Conservation (phyloP, 2,888 invertebrate genomes). For the Drosophila quinaria region DNA sequence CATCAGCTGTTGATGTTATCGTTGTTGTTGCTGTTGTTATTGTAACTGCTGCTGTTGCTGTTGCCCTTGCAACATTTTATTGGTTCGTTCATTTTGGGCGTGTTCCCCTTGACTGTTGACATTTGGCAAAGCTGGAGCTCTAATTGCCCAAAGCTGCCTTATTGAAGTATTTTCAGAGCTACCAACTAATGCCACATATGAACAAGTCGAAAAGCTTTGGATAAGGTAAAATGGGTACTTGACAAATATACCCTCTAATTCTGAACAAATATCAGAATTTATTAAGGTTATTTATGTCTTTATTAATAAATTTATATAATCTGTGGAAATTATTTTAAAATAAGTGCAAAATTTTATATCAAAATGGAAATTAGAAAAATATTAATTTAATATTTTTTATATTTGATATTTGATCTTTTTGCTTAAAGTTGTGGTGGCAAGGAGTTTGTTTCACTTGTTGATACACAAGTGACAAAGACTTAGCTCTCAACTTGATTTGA, state of each 20-base stretch:
- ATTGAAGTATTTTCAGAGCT: constrained; percentile 47
- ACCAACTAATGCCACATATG: constrained; percentile 22
- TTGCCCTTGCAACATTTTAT: constrained; percentile 44
- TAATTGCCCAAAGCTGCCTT: constrained; percentile 59
- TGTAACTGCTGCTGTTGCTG: constrained; percentile 1
- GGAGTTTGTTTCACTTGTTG: too few relatives aligned
- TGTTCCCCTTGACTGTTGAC: constrained; percentile 52
- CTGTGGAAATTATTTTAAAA: too few relatives aligned
- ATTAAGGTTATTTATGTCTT: too few relatives aligned
- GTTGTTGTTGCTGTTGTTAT: not conserved
- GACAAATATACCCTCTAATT: constrained; percentile 10
- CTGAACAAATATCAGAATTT: not conserved
- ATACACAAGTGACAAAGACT: not conserved
- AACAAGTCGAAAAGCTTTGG: not conserved
- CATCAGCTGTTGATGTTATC: constrained; percentile 29
- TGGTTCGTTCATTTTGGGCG: constrained; percentile 50
- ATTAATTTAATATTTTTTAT: too few relatives aligned
- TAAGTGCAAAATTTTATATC: too few relatives aligned
- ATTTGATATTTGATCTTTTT: too few relatives aligned
- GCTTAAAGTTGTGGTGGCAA: too few relatives aligned
- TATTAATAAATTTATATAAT: too few relatives aligned
- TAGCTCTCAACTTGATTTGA: not conserved
- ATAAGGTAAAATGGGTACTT: not conserved
- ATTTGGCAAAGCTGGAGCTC: constrained; percentile 44
- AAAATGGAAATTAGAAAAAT: too few relatives aligned